Evolutionary conservation across 2,797 vertebrate species (phyloP).

Genomic region (Poeciliopsis gracilis): DNA sequence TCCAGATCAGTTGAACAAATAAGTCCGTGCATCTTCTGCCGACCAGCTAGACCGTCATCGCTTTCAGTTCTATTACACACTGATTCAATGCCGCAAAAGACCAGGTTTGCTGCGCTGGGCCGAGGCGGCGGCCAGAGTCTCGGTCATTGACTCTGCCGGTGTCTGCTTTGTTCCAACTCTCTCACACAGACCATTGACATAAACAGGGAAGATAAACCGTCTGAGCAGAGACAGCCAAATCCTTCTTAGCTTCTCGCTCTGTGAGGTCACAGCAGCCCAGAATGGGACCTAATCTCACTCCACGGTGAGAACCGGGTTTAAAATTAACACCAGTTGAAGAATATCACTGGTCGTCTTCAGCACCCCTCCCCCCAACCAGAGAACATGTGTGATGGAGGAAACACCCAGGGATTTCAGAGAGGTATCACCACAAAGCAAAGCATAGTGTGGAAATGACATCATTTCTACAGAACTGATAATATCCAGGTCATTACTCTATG

Average conservation of each 20-base stretch:
- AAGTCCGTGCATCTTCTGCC: slow-evolving; percentile 61
- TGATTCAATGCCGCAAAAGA: background rate
- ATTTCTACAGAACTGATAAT: too few relatives aligned
- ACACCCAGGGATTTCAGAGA: slow-evolving; percentile 14
- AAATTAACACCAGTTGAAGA: slow-evolving; percentile 78
- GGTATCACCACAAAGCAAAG: background rate
- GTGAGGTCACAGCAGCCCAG: slow-evolving; percentile 79
- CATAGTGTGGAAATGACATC: background rate
- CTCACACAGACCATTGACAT: slow-evolving; percentile 66
- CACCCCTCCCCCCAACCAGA: slow-evolving; percentile 24
- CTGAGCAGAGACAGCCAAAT: slow-evolving; percentile 77
- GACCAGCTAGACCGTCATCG: slow-evolving; percentile 24
- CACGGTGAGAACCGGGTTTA: slow-evolving; percentile 66
- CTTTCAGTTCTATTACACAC: slow-evolving; percentile 16
- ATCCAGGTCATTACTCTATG: too few relatives aligned
- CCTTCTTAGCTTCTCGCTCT: slow-evolving; percentile 78
- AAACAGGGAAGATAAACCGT: slow-evolving; percentile 75
- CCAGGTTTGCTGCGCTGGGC: slow-evolving; percentile 6
- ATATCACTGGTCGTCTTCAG: slow-evolving; percentile 48
- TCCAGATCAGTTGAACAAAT: slow-evolving; percentile 56
- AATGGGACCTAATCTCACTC: slow-evolving; percentile 79
- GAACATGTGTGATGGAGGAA: slow-evolving; percentile 30
- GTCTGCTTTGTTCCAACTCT: slow-evolving; percentile 27
- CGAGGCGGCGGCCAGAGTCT: slow-evolving; percentile 20
- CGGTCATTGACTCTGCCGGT: slow-evolving; percentile 36